Base-by-base conservation (phyloP, 2,113 vertebrate genomes). In the Calidris pugnax region DNA sequence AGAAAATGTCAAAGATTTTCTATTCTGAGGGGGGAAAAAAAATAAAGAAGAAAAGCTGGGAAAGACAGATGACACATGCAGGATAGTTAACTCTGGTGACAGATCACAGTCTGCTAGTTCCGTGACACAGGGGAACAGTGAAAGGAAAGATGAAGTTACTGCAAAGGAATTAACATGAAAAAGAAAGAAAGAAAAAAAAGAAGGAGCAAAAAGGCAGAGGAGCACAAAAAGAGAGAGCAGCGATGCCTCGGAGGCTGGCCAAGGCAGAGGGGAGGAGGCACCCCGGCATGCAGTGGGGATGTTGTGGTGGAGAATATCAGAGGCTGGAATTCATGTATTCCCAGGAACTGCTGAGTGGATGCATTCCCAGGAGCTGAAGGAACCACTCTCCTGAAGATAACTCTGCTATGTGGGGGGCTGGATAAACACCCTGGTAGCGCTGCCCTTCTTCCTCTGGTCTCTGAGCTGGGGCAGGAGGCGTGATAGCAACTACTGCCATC, bases 271-370 rank as follows among this genome's bases (percentile, higher is more conserved):
- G 47, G 33, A 95, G 57, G 71, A 90, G 45, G 41, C 27, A 23
- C 56, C 23, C 35, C 1, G 1, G 45, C 76, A 7, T 18, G 48
- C 53, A 57, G n/a, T 4, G 10, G 0, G 0, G 10, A 19, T 68
- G 48, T 11, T 39, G 75, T 4, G 21, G 67, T 51, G 45, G 48
- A 48, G 50, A 45, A 1, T 20, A 74, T 67, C 76, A 78, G 60
- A 73, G 21, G 43, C 66, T 89, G 59, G 37, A 74, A 86, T 57
- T 92, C 23, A 22, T 15, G 7, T 28, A 23, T 72, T 93, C 39
- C 85, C 82, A 64, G 77, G 45, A 89, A 68, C 39, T 35, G 84
- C 83, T 91, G 80, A 71, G 64, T 23, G 82, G 48, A 41, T 26
- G 71, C 71, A 33, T 79, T 93, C 87, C 72, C 85, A 73, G 71